phyloP scores from a whole-genome alignment of 2,797 vertebrate genomes.

The Phrynocephalus vlangalii region DNA sequence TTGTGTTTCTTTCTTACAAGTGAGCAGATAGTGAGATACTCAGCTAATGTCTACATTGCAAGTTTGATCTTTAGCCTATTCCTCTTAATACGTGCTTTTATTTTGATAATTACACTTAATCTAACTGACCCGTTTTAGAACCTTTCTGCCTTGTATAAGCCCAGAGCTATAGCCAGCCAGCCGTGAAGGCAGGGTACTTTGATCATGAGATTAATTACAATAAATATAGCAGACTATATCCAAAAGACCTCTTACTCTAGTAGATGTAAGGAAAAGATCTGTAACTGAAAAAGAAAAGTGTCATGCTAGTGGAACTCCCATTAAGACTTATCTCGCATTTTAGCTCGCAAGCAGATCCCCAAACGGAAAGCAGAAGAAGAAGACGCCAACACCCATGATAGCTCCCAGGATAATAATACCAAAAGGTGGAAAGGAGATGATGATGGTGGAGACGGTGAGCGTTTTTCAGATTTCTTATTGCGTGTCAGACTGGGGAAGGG shows the following conservation, averaged over 20 bases:
- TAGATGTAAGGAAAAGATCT: too few relatives aligned
- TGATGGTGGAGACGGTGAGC: conserved; percentile 49
- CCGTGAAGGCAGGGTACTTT: too few relatives aligned
- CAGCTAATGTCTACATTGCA: too few relatives aligned
- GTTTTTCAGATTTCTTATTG: background rate
- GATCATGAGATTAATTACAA: too few relatives aligned
- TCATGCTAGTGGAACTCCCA: too few relatives aligned
- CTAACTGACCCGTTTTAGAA: too few relatives aligned
- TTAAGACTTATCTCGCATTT: background rate
- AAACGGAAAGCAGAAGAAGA: conserved; percentile 83
- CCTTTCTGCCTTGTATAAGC: too few relatives aligned
- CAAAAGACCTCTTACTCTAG: too few relatives aligned
- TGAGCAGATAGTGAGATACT: background rate
- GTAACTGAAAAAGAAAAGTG: too few relatives aligned
- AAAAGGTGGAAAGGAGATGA: conserved; percentile 62
- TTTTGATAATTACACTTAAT: too few relatives aligned
- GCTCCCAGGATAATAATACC: conserved; percentile 23
- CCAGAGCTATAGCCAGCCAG: too few relatives aligned
- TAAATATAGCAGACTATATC: too few relatives aligned
- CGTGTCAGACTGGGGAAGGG: background rate
- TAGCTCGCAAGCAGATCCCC: conserved; percentile 90
- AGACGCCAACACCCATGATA: conserved; percentile 17
- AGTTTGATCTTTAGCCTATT: background rate
- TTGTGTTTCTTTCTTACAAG: background rate
- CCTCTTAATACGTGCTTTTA: background rate